Evolutionary conservation across 1,140 invertebrate species (phyloP).

Genomic region (Dendrolimus punctatus): DNA sequence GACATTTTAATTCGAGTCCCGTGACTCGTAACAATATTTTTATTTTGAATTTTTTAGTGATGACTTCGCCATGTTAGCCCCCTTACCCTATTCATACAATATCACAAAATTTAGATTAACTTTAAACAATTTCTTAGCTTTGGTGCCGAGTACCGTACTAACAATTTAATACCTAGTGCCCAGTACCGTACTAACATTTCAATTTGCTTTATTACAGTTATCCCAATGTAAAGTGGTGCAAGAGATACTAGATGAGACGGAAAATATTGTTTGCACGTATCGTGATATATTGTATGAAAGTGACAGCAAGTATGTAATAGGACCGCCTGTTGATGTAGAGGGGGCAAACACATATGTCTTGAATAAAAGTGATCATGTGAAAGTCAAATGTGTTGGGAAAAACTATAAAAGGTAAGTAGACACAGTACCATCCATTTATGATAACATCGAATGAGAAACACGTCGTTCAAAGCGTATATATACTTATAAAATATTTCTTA

Average conservation of each 20-base stretch:
- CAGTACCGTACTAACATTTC: background rate
- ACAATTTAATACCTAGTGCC: no score
- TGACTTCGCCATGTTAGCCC: no score
- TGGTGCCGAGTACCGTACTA: no score
- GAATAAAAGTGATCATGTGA: slow-evolving; percentile 44
- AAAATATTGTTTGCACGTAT: slow-evolving; percentile 37
- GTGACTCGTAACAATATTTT: no score
- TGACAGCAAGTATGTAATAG: slow-evolving; percentile 30
- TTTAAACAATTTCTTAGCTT: no score
- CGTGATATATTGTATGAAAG: slow-evolving; percentile 43
- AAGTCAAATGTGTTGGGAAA: slow-evolving; percentile 37
- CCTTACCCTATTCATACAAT: no score
- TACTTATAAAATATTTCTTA: no score
- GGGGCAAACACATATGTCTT: slow-evolving; percentile 26
- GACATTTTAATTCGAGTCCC: no score
- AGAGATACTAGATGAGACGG: slow-evolving; percentile 27
- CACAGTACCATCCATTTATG: background rate
- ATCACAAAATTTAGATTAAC: no score
- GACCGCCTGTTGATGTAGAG: slow-evolving; percentile 13
- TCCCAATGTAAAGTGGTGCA: slow-evolving; percentile 38
- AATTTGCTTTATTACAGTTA: slow-evolving; percentile 31
- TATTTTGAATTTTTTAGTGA: no score
- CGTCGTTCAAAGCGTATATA: no score
- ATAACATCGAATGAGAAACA: no score
- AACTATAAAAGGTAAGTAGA: slow-evolving; percentile 30